Evolutionary conservation across 2,888 invertebrate species (phyloP), one percentile per base, ranked within the genome.

Genomic region (Rhimphoctona megacephalus): DNA sequence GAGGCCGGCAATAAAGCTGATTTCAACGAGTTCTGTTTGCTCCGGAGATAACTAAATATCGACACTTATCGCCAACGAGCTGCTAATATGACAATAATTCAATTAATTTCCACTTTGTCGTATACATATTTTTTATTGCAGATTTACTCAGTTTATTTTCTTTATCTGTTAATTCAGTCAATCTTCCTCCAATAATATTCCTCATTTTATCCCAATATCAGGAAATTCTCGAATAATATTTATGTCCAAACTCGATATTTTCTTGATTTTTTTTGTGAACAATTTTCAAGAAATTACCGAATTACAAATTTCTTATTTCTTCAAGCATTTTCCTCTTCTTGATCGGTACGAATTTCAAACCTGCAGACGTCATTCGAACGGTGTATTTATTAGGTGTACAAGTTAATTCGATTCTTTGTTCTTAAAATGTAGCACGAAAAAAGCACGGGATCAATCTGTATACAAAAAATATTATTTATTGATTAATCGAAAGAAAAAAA

Each of bases 51-150:
- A 81, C 61, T 74, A 52, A 73, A 73, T 78, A 67, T 73, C 72
- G 81, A 85, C 73, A 69, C 36, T 81, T 74, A 69, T 79, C 79
- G 22, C 17, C 22, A 79, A 69, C 43, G n/a, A 30, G 43, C 76
- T n/a, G 46, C 19, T 70, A 70, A 76, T 70, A 76, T 30, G 17
- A 73, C 54, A 43, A 36, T 54, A 33, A 78, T 78, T 67, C 49
- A 66, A 77, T 66, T 36, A 46, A 52, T 66, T 49, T 9, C 6
- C 49, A 66, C 64, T 49, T 66, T 66, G 49, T 77, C 77, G 9
- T 14, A 8, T 46, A 11, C 6, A 33, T 57, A 30, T 54, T 52
- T 22, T 57, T 39, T 33, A 39, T 39, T 39, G 22, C 57, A 8
- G 19, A 33, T 30, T 54, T 8, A 30, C 9, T 30, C 36, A 11